Conservation (phyloP, 2,888 invertebrate species). For the Leptopterna dolabrata region DNA sequence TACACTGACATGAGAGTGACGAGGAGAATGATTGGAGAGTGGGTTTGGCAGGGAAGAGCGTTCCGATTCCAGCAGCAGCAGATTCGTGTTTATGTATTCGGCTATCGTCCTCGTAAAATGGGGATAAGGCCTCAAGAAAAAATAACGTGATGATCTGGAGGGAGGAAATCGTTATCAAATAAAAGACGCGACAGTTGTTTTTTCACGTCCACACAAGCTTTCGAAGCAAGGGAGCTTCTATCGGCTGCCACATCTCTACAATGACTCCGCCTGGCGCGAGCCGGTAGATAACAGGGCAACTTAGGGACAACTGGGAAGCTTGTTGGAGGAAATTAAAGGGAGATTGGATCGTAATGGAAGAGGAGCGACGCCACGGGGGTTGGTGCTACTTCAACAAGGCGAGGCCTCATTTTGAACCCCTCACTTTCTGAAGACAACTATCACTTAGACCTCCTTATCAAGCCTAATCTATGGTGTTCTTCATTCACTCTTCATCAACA, state of each 20-base stretch:
- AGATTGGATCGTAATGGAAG: conserved; percentile 49
- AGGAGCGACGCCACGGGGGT: neutral
- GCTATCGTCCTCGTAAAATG: no score
- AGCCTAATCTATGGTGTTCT: neutral
- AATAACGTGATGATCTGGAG: no score
- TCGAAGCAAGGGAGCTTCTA: neutral
- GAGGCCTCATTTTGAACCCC: neutral
- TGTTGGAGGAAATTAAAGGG: conserved; percentile 44
- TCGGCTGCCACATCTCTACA: neutral
- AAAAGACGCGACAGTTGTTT: no score
- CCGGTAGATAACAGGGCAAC: neutral
- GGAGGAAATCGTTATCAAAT: no score
- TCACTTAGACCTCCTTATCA: neutral
- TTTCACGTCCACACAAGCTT: no score
- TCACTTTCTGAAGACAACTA: neutral
- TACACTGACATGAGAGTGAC: no score
- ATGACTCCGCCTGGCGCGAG: neutral
- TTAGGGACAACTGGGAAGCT: no score
- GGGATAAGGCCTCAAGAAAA: no score
- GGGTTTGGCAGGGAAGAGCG: no score
- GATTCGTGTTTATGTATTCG: no score
- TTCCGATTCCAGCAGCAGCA: no score
- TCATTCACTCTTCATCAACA: neutral
- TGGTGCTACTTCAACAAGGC: neutral
- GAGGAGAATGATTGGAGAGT: no score